Conservation (phyloP, 2,113 vertebrate species). For the Lepisosteus osseus region DNA sequence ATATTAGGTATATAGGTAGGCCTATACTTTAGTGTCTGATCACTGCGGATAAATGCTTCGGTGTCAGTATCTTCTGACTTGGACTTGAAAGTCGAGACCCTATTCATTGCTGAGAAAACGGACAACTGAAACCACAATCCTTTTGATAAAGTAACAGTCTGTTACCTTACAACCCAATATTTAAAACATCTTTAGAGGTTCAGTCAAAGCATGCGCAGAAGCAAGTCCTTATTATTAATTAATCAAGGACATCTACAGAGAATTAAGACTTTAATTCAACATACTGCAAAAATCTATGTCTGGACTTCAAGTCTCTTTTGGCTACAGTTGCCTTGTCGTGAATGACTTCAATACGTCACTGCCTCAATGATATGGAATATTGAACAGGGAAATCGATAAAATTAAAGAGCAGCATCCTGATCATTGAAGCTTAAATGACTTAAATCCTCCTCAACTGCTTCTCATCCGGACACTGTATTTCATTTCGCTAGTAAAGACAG, state of each 20-base stretch:
- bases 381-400: neutral
- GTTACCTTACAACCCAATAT: too few relatives aligned
- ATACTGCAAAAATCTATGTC: conserved; percentile 4
- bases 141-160: too few relatives aligned
- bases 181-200: too few relatives aligned
- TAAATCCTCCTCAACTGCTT: neutral
- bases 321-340: neutral
- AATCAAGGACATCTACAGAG: neutral
- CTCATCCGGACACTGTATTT: neutral
- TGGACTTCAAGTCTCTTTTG: conserved; percentile 4
- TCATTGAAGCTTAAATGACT: neutral
- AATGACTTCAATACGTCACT: conserved; percentile 16
- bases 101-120: too few relatives aligned
- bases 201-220: too few relatives aligned
- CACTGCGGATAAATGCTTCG: too few relatives aligned
- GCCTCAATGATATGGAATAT: conserved; percentile 8
- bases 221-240: too few relatives aligned
- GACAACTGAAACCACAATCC: too few relatives aligned
- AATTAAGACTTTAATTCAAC: conserved; percentile 5
- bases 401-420: neutral
- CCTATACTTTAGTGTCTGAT: too few relatives aligned
- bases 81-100: too few relatives aligned
- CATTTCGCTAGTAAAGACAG: neutral
- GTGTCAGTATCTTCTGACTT: too few relatives aligned
- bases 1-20: too few relatives aligned